Evolutionary conservation across 1,140 invertebrate genomes (phyloP).

Genomic region (Nephila pilipes): DNA sequence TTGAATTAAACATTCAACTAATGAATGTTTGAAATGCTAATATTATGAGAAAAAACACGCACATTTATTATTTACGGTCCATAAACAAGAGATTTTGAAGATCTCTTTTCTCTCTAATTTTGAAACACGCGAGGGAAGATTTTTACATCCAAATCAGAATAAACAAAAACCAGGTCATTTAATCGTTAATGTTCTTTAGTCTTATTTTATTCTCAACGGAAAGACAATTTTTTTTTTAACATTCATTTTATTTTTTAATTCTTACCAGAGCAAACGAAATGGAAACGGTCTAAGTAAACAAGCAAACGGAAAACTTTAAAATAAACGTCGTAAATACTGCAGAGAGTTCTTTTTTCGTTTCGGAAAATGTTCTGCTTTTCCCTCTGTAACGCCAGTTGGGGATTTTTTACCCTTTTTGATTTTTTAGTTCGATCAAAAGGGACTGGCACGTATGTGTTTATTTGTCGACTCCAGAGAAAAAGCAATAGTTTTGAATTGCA

Average conservation of each 20-base stretch:
- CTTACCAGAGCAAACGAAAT: background rate
- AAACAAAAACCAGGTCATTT: background rate
- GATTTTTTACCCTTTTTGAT: background rate
- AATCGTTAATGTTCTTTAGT: constrained; percentile 1
- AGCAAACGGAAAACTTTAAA: background rate
- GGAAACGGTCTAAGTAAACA: background rate
- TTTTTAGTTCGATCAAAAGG: background rate
- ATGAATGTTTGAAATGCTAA: too few species aligned
- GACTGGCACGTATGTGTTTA: background rate
- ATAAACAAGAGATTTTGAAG: too few species aligned
- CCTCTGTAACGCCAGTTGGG: background rate
- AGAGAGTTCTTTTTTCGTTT: background rate
- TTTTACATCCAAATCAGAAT: background rate
- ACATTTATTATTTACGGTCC: too few species aligned
- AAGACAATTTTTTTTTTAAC: background rate
- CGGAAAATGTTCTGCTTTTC: background rate
- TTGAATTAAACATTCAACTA: too few species aligned
- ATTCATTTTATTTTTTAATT: background rate
- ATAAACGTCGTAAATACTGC: background rate
- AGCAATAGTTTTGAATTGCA: background rate
- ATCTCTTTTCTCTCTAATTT: too few species aligned
- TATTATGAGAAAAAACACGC: too few species aligned
- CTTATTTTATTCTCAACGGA: background rate
- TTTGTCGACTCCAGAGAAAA: background rate
- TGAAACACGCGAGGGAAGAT: background rate